phyloP scores from a whole-genome alignment of 2,888 invertebrate species.

The Hirtodrosophila cameraria region DNA sequence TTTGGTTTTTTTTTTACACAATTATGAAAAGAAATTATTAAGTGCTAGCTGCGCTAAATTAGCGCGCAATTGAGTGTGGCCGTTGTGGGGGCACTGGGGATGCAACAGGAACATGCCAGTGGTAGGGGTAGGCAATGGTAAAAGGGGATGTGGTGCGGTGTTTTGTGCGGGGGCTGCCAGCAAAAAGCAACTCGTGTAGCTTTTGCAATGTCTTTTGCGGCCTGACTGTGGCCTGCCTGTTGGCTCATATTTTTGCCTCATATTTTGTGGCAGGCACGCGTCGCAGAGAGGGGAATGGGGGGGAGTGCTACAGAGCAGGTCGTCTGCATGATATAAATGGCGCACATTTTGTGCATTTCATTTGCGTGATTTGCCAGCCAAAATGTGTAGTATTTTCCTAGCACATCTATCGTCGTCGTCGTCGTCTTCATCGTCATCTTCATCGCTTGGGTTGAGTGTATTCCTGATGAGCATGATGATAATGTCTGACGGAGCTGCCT shows the following conservation, averaged over 20 bases:
- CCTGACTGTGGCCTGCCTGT: slow-evolving; percentile 55
- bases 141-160: slow-evolving; percentile 1
- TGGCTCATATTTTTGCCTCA: slow-evolving; percentile 62
- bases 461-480: slow-evolving; percentile 55
- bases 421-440: no score
- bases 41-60: slow-evolving; percentile 79
- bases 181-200: slow-evolving; percentile 33
- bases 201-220: slow-evolving; percentile 59
- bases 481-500: slow-evolving; percentile 42
- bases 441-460: background rate
- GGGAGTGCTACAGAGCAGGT: slow-evolving; percentile 3
- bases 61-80: slow-evolving; percentile 77
- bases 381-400: slow-evolving; percentile 62
- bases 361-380: slow-evolving; percentile 76
- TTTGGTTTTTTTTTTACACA: slow-evolving; percentile 55
- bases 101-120: background rate
- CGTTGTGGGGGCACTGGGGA: slow-evolving; percentile 8
- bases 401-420: slow-evolving; percentile 36
- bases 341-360: slow-evolving; percentile 79
- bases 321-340: slow-evolving; percentile 71
- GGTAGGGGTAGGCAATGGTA: background rate
- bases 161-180: slow-evolving; percentile 12
- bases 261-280: slow-evolving; percentile 56
- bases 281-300: slow-evolving; percentile 3
- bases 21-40: slow-evolving; percentile 80